These are phyloP conservation scores for Poeciliopsis infans DNA, from an alignment of 2,797 vertebrate species.

Conservation along the genomic window DNA sequence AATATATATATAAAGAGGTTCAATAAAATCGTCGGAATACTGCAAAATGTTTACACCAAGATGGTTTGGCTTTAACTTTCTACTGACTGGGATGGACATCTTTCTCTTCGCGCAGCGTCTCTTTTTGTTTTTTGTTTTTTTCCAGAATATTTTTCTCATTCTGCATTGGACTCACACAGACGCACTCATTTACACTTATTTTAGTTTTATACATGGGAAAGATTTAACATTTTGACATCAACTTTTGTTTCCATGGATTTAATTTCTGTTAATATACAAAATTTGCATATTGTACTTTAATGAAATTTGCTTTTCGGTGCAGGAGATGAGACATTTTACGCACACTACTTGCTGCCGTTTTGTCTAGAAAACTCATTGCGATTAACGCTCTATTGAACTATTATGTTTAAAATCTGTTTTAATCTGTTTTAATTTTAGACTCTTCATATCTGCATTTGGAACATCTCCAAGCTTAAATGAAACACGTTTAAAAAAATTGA, in stretches of 20 bases:
- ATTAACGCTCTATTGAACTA: background rate
- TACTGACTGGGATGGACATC: background rate
- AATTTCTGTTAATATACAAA: too few relatives aligned
- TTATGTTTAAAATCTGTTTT: background rate
- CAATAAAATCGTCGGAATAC: background rate
- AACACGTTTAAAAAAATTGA: constrained; percentile 2
- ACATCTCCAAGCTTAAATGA: constrained; percentile 18
- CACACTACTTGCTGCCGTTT: background rate
- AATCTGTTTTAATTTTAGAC: background rate
- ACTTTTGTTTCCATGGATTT: background rate
- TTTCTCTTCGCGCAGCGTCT: background rate
- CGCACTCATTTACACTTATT: background rate
- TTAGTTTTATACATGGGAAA: background rate
- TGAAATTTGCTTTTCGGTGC: background rate
- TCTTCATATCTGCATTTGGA: background rate
- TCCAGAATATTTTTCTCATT: background rate
- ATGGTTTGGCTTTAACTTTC: background rate
- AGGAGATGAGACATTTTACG: background rate
- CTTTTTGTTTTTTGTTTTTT: too few relatives aligned
- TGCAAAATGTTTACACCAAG: background rate
- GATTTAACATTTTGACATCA: too few relatives aligned
- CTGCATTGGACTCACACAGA: background rate
- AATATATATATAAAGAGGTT: background rate
- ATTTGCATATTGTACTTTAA: background rate
- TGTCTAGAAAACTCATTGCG: background rate